phyloP scores from a whole-genome alignment of 1,140 invertebrate species.

The Luehdorfia chinensis region DNA sequence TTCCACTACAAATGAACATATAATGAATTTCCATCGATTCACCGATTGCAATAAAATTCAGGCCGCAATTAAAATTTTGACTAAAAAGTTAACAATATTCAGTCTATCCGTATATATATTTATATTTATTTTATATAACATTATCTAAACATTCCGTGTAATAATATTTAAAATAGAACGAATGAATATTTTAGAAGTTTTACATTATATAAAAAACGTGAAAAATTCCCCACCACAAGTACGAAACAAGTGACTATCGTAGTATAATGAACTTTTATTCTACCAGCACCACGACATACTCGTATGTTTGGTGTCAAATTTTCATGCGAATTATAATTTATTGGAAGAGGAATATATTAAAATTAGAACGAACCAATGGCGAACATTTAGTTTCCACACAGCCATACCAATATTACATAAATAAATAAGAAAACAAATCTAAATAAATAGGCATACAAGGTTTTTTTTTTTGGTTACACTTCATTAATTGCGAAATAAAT shows the following conservation, averaged over 20 bases:
- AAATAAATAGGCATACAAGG: conserved; percentile 49
- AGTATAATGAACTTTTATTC: conserved; percentile 24
- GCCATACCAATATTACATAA: conserved; percentile 48
- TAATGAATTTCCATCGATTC: no score
- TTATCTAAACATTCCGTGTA: conserved; percentile 11
- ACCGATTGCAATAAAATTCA: conserved; percentile 7
- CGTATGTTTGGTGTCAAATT: conserved; percentile 39
- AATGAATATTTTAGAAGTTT: background rate
- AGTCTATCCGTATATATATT: conserved; percentile 55
- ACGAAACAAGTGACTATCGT: conserved; percentile 16
- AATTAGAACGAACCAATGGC: conserved; percentile 6
- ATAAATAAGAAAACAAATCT: conserved; percentile 47
- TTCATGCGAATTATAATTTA: conserved; percentile 13
- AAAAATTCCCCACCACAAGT: conserved; percentile 32
- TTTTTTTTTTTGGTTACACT: conserved; percentile 58
- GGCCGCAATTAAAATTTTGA: conserved; percentile 31
- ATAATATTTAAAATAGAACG: conserved; percentile 7
- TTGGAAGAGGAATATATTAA: no score
- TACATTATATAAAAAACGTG: conserved; percentile 23
- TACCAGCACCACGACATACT: conserved; percentile 56
- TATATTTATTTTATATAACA: conserved; percentile 25
- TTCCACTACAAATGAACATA: no score
- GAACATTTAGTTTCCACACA: conserved; percentile 37
- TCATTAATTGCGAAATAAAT: conserved; percentile 46
- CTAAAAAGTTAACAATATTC: conserved; percentile 50